Conservation (phyloP, 2,113 vertebrate species). For the Oceanites oceanicus region DNA sequence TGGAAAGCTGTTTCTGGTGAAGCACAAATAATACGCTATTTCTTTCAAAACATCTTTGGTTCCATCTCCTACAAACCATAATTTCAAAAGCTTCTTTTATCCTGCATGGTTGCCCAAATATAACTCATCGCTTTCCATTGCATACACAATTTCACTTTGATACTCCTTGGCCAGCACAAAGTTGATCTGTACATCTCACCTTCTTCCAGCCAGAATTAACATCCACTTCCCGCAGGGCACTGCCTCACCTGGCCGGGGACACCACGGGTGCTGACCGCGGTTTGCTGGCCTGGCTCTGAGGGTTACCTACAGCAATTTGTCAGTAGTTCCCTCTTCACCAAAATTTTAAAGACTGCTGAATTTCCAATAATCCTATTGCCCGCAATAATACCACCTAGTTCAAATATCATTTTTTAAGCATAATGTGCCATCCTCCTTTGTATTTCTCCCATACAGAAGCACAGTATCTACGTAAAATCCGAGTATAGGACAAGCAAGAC, state of each 20-base stretch:
- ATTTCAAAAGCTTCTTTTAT: conserved; percentile 16
- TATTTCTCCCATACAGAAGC: background rate
- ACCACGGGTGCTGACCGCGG: background rate
- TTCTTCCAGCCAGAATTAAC: accelerated
- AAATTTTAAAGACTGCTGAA: background rate
- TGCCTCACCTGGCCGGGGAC: accelerated
- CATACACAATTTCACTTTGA: background rate
- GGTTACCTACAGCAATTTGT: conserved; percentile 13
- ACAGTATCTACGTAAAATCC: background rate
- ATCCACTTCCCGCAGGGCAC: background rate
- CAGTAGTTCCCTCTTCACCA: background rate
- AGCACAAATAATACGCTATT: background rate
- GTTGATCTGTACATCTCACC: background rate
- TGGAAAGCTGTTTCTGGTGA: accelerated
- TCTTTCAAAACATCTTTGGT: background rate
- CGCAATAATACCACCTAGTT: background rate
- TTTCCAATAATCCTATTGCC: background rate
- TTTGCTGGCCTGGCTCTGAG: background rate
- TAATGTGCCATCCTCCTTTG: accelerated
- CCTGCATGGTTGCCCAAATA: background rate
- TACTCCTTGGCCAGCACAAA: background rate
- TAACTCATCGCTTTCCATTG: background rate
- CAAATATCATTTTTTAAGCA: background rate
- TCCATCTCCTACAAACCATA: background rate
- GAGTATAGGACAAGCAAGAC: background rate